Conservation (phyloP, 37 sponge, comb jelly and placozoan genomes). For the Agelas oroides region DNA sequence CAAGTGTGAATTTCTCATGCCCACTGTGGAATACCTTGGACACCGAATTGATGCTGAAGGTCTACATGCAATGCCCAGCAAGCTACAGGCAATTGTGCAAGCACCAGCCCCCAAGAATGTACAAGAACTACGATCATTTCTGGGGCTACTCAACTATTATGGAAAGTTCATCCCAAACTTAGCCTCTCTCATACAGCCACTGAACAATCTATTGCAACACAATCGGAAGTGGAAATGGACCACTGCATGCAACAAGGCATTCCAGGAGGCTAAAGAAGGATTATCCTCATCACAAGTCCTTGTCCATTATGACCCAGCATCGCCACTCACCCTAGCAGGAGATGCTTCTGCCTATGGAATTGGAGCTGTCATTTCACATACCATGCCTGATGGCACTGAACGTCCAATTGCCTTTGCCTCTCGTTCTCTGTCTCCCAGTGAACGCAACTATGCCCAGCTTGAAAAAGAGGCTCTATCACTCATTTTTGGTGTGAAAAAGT, state of each 20-base stretch:
- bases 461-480: constrained; percentile 38
- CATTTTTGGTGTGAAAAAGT: constrained; percentile 45
- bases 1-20: constrained; percentile 17
- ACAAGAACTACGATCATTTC: constrained; percentile 15
- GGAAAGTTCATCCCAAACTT: constrained; percentile 23
- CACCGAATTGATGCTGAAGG: constrained; percentile 25
- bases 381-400: constrained; percentile 34
- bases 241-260: constrained; percentile 8
- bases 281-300: constrained; percentile 8
- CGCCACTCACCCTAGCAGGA: constrained; percentile 20
- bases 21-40: constrained; percentile 26
- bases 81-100: constrained; percentile 8
- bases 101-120: constrained; percentile 31
- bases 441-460: constrained; percentile 56
- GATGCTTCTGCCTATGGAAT: constrained; percentile 50
- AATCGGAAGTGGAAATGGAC: constrained; percentile 11
- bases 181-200: constrained; percentile 17
- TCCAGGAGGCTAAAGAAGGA: constrained; percentile 3
- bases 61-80: background rate
- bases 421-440: constrained; percentile 19
- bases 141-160: constrained; percentile 29
- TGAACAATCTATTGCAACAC: constrained; percentile 27
- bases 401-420: constrained; percentile 59
- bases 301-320: constrained; percentile 14
- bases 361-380: constrained; percentile 40